Percentiles rank a stretch among this genome's conserved stretches.
phyloP scores from a whole-genome alignment of 2,113 vertebrate species.

The Trochalopteron elliotii region DNA sequence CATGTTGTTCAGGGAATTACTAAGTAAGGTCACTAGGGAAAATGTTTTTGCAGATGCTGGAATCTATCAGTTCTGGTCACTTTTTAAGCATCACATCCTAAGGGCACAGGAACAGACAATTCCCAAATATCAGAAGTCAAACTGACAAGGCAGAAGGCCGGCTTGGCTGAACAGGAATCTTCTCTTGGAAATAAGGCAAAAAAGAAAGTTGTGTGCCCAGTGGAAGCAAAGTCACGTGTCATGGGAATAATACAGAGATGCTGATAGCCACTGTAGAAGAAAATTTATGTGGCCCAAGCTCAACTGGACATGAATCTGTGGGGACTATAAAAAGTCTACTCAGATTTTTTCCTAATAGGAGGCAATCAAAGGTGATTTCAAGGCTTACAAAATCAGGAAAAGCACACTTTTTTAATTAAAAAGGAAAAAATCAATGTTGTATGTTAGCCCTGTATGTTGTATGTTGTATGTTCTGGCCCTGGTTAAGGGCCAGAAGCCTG shows the following conservation, averaged over 20 bases:
- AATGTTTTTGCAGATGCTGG: background rate
- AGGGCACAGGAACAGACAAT: background rate
- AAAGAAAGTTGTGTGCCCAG: background rate
- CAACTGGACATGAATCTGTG: fast-evolving
- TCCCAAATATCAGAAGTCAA: background rate
- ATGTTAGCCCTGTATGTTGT: background rate
- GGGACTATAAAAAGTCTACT: background rate
- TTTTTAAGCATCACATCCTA: background rate
- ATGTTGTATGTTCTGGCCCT: background rate
- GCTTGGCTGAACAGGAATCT: too few relatives aligned
- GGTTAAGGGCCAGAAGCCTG: background rate
- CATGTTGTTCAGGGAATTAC: background rate
- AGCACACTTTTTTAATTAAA: background rate
- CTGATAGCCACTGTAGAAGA: background rate
- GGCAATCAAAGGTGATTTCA: background rate
- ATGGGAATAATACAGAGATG: background rate
- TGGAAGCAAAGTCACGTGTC: background rate
- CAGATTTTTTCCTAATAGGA: background rate
- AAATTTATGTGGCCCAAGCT: background rate
- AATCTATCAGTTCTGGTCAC: background rate
- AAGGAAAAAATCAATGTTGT: background rate
- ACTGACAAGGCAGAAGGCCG: background rate
- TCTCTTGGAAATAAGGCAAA: background rate
- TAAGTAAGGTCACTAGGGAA: background rate
- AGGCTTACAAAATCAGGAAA: background rate